phyloP scores from a whole-genome alignment of 2,888 invertebrate species.

The Folsomia candida region DNA sequence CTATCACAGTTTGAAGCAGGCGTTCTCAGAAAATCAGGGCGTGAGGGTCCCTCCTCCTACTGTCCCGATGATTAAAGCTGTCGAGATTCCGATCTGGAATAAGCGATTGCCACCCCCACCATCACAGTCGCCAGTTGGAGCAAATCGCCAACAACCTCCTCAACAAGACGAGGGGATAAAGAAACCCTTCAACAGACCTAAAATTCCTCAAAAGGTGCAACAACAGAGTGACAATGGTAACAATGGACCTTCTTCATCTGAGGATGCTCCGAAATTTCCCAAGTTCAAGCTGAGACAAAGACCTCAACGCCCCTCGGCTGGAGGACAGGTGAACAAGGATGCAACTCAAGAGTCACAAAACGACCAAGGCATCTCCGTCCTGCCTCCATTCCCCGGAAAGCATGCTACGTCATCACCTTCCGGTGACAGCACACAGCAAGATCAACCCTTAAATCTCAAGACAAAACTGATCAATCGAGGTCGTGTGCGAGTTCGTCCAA shows the following conservation, averaged over 20 bases:
- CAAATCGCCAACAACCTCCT: background rate
- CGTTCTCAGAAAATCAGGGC: constrained; percentile 29
- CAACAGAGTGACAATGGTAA: too few relatives aligned
- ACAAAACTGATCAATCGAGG: constrained; percentile 36
- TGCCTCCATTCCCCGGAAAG: constrained; percentile 4
- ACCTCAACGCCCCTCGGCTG: background rate
- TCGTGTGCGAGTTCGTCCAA: constrained; percentile 34
- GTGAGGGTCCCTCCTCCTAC: constrained; percentile 41
- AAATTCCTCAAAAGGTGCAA: background rate
- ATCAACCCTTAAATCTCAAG: constrained; percentile 26
- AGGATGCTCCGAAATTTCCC: background rate
- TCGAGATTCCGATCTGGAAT: constrained; percentile 4
- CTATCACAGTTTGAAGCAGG: constrained; percentile 25
- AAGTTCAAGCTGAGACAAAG: constrained; percentile 29
- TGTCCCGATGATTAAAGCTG: constrained; percentile 24
- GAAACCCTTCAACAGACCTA: constrained; percentile 6
- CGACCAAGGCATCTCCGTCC: background rate
- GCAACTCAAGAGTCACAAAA: background rate
- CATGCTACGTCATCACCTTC: constrained; percentile 20
- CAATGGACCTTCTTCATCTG: background rate
- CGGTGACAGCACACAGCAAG: background rate
- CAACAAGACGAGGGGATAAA: constrained; percentile 22
- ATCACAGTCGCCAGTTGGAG: background rate
- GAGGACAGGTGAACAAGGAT: background rate
- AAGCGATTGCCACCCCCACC: background rate